Evolutionary conservation across 1,140 invertebrate genomes (phyloP), one percentile per base, ranked within the genome.

Genomic region (Mya arenaria): DNA sequence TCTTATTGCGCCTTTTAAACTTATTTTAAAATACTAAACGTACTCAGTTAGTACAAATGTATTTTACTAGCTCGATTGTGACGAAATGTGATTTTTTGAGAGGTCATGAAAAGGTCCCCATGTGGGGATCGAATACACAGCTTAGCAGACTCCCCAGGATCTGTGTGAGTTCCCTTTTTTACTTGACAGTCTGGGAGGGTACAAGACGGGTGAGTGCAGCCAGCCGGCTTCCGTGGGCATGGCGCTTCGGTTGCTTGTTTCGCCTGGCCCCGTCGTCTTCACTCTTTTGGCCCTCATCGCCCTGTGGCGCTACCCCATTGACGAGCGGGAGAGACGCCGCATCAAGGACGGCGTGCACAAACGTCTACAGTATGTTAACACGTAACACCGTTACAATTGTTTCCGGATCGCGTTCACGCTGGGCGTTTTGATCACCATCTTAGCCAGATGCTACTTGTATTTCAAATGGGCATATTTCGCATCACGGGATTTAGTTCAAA

Each of bases 131-230:
- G n/a, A n/a, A n/a, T n/a, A n/a, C n/a, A n/a, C n/a, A n/a, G n/a
- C n/a, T n/a, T n/a, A n/a, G n/a, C n/a, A n/a, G n/a, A n/a, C n/a
- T n/a, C n/a, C n/a, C n/a, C n/a, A n/a, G n/a, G n/a, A n/a, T n/a
- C n/a, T n/a, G n/a, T n/a, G n/a, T n/a, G n/a, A n/a, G n/a, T n/a
- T n/a, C n/a, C n/a, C n/a, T n/a, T n/a, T n/a, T n/a, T n/a, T n/a
- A n/a, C n/a, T n/a, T n/a, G n/a, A n/a, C n/a, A 91, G 91, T 17
- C 52, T 90, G 30, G 88, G 88, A 8, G 90, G 90, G 3, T 92
- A 92, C 75, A 69, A 89, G 32, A 87, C 85, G 0, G 88, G 88
- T 0, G 72, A 81, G 55, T 91, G 91, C 82, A 58, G 84, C 4
- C 91, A 92, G 68, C 87, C 91, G 6, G 71, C 60, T 4, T 86